phyloP scores from a whole-genome alignment of 2,797 vertebrate genomes.

The Sebastes vulpes region DNA sequence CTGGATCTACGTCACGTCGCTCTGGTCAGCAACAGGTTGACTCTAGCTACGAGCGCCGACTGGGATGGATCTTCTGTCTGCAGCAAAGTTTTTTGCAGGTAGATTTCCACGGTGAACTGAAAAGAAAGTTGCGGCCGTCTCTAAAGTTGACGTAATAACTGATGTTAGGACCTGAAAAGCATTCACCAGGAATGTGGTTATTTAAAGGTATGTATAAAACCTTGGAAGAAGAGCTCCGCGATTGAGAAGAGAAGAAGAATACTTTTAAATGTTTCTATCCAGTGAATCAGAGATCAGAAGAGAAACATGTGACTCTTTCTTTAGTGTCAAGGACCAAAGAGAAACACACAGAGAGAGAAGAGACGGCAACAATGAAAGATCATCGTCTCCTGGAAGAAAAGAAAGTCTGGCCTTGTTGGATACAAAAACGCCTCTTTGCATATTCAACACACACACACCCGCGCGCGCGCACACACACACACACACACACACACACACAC shows the following conservation, averaged over 20 bases:
- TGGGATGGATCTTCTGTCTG: not conserved
- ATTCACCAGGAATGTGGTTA: not conserved
- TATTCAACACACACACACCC: not conserved
- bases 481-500: not conserved
- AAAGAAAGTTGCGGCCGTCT: no score
- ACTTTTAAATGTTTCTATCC: not conserved
- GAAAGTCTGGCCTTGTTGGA: not conserved
- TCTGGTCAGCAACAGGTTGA: not conserved
- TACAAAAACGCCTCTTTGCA: not conserved
- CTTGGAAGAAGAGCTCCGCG: not conserved
- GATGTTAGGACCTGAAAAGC: not conserved
- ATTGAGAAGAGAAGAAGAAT: not conserved
- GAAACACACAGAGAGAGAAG: not conserved
- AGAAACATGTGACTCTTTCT: not conserved
- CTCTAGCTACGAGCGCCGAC: not conserved
- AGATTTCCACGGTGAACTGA: not conserved
- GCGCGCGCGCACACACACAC: no score
- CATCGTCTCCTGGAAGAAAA: conserved; percentile 1
- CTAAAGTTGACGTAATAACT: not conserved
- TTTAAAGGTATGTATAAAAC: not conserved
- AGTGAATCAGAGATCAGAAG: not conserved
- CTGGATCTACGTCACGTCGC: not conserved
- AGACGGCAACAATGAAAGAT: not conserved
- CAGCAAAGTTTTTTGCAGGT: not conserved
- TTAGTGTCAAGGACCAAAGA: not conserved